Evolutionary conservation across 2,888 invertebrate species (phyloP), one percentile per base, ranked within the genome.

Genomic region (Lepidonotus clava): DNA sequence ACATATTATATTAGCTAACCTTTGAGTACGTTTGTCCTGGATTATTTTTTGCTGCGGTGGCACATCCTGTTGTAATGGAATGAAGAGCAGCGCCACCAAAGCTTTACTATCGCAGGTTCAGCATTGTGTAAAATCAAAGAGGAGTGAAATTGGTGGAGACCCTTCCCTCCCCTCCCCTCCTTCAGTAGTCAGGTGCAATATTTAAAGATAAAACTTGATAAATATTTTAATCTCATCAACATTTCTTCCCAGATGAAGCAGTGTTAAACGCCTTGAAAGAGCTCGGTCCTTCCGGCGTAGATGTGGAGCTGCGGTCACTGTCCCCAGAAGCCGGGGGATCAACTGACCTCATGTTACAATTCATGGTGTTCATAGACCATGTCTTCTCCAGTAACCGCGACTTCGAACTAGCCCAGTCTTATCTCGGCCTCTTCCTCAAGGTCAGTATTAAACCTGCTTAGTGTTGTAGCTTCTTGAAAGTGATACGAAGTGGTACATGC

Each of bases 361-460:
- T 98, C 94, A 94, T 98, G 86, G 95, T 96, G 90, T 96, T 97
- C 94, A 94, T 98, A 34, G 95, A 96, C 86, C 95, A 95, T 86
- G 96, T 97, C 95, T 95, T 99, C 53, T 95, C 95, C 90, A 96
- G 96, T 0, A 97, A 97, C 91, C 95, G 94, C 88, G 96, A 98
- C 95, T 99, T 98, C 94, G 99, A 99, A 95, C 94, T 98, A 86
- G 96, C 96, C 0, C 97, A 98, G 93, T 96, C 98, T 0, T 99
- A 98, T 94, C 95, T 99, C 87, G 96, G 96, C 76, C 95, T 98
- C 71, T 98, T 98, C 94, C 94, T 99, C 46, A 98, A 98, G 94
- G 95, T 96, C 86, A 66, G 24, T 77, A 32, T 24, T 11, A n/a
- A n/a, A 18, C 46, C 8, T 46, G 46, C 46, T 71, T 71, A 21